A percentile compares a stretch with the other conserved stretches of the same genome.
Conservation (phyloP, 2,888 invertebrate species). For the Steinernema scapterisci region DNA sequence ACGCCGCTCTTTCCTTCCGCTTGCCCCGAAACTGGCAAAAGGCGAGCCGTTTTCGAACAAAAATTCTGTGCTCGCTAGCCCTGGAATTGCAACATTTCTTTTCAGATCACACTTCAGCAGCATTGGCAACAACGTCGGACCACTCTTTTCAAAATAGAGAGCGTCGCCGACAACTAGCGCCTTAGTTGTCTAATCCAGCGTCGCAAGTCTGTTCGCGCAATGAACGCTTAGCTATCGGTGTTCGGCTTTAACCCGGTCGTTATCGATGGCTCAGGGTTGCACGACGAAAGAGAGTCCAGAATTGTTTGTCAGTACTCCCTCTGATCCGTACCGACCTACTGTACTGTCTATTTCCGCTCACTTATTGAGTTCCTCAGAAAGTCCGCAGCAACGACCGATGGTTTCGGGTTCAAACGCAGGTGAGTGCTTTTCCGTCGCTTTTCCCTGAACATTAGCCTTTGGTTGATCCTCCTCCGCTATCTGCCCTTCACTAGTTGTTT, state of each 20-base stretch:
- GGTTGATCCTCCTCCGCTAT: slow-evolving; percentile 22
- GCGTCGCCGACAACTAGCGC: slow-evolving; percentile 31
- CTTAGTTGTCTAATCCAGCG: slow-evolving; percentile 30
- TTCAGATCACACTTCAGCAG: slow-evolving; percentile 14
- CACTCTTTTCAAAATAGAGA: slow-evolving; percentile 29
- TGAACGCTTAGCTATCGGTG: slow-evolving; percentile 30
- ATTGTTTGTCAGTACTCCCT: slow-evolving; percentile 9
- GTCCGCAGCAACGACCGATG: background rate
- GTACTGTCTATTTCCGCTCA: background rate
- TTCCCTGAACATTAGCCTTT: slow-evolving; percentile 3
- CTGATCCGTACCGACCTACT: background rate
- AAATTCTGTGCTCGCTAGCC: background rate
- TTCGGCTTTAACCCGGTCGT: slow-evolving; percentile 21
- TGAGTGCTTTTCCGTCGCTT: background rate
- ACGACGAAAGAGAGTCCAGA: background rate
- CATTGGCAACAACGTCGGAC: slow-evolving; percentile 11
- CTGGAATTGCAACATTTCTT: background rate
- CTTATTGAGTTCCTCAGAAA: background rate
- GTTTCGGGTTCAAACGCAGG: slow-evolving; percentile 8
- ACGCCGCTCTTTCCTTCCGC: background rate
- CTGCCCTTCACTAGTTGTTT: slow-evolving; percentile 13
- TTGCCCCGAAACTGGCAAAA: background rate
- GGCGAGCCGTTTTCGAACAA: background rate
- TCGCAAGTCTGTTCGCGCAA: slow-evolving; percentile 19
- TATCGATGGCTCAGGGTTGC: slow-evolving; percentile 25